Evolutionary conservation across 2,888 invertebrate genomes (phyloP), one percentile per base, ranked within the genome.

Genomic region (Leucoptera coffeella): DNA sequence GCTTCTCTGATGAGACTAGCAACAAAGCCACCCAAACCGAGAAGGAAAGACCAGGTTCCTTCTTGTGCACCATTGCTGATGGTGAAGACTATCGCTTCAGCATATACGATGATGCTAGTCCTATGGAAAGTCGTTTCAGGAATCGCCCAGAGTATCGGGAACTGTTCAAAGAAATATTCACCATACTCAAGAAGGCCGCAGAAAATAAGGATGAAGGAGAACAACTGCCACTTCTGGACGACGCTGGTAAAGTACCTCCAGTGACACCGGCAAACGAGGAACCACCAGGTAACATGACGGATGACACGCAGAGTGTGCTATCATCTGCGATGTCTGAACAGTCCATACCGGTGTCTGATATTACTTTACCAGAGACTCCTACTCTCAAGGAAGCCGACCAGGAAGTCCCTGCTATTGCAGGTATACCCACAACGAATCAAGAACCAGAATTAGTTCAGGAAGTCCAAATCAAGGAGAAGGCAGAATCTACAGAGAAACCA

Each of bases 1-100:
- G 85, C 7, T 89, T 85, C 48, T 80, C 83, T 1, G 90, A 89
- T 43, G 89, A 89, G 51, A 87, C 85, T 2, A 82, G 83, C 50
- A 86, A 85, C 51, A 88, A 87, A 46, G 75, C 75, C 2, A 89
- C 89, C 4, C 89, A 90, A 47, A 90, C 89, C 1, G 88, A 88
- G 33, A 77, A 75, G 19, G 76, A 77, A 32, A 72, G 83, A 8
- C 80, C 83, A 0, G 88, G 87, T n/a, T 85, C 84, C 10, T 84
- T 88, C 53, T 62, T 89, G 26, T 88, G 87, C 58, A 85, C 86
- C 2, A 87, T 89, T 33, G 85, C 83, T 27, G 88, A 88, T 45
- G 88, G 88, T 8, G 87, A 87, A 38, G 85, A 88, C 47, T 87
- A 86, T 50, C 82, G 84, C 38, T 85, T 88, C 48, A 88, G 86